phyloP scores from a whole-genome alignment of 2,888 invertebrate species.

The Hymenopus coronatus region DNA sequence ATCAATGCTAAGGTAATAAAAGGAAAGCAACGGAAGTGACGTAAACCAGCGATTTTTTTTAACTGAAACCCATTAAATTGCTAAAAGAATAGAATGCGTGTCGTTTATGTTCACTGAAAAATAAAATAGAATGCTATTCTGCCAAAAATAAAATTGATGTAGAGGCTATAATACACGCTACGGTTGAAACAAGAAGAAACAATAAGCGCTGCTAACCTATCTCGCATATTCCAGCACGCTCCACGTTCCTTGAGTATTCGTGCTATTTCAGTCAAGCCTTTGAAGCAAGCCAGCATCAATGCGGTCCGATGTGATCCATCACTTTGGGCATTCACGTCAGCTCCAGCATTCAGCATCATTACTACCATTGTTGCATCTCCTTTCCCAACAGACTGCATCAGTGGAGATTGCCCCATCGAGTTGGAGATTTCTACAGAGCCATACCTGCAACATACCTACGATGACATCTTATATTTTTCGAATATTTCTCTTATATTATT shows the following conservation, averaged over 20 bases:
- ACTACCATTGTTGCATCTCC: slow-evolving; percentile 35
- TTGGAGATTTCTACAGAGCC: slow-evolving; percentile 33
- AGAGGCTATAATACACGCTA: no score
- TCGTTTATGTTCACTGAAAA: no score
- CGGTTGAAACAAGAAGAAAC: not conserved
- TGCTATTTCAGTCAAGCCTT: slow-evolving; percentile 33
- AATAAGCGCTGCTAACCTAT: slow-evolving; percentile 32
- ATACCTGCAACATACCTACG: not conserved
- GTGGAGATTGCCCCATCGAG: slow-evolving; percentile 36
- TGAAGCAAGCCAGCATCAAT: slow-evolving; percentile 37
- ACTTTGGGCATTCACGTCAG: slow-evolving; percentile 36
- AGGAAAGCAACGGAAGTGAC: no score
- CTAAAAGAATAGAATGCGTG: no score
- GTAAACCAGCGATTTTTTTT: no score
- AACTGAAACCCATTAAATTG: no score
- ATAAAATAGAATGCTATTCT: no score
- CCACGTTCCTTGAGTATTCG: slow-evolving; percentile 34
- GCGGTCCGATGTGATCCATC: slow-evolving; percentile 35
- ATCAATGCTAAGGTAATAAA: no score
- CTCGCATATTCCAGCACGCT: slow-evolving; percentile 36
- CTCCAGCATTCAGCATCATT: slow-evolving; percentile 36
- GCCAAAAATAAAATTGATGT: no score
- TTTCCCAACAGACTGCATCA: slow-evolving; percentile 37
- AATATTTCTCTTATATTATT: no score
- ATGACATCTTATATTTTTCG: no score